Base-by-base conservation (phyloP, 2,888 invertebrate genomes). In the Sepioteuthis lessoniana region DNA sequence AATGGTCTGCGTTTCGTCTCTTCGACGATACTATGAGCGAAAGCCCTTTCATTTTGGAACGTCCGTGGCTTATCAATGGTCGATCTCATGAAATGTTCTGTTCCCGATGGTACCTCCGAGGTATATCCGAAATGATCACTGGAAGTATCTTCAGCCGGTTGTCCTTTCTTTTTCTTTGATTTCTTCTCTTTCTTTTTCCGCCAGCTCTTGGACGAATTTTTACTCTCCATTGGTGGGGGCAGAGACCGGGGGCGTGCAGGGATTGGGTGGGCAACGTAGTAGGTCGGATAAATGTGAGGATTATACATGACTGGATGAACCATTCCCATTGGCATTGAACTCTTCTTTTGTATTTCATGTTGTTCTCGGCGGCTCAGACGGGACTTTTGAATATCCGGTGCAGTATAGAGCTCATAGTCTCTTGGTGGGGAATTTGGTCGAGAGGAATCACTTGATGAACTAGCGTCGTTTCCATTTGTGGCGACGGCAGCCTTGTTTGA, bases 371-470 rank as follows among this genome's bases (percentile, higher is more conserved):
- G 95, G 37, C 95, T 95, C 94, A 31, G 94, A 94, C 16, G 93
- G 38, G 94, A 47, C 94, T 94, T 93, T 21, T 76, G 90, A n/a
- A 55, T 93, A 93, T 47, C 37, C 19, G 50, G 91, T 19, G 91
- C 93, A 37, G 60, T 93, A 5, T 38, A 92, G 28, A 21, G 90
- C 46, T 96, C 96, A 94, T 96, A 96, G 95, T 97, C 96, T 13
- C 95, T 95, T 13, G 96, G 96, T 19, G 96, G 96, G 0, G 96
- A 96, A 28, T 95, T 94, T 19, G 96, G 96, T 91, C 96, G 93
- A 31, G 95, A 95, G 31, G 93, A 91, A 8, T 55, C 94, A 55
- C 93, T 90, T 28, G 38, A 90, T 35, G 60, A 94, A n/a, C n/a
- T 42, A 28, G 94, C 46, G 16, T 93, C 60, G 60, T 60, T n/a